These are phyloP conservation scores for Heterodera filipjevi DNA, from an alignment of 2,888 invertebrate species.

Conservation along the genomic window DNA sequence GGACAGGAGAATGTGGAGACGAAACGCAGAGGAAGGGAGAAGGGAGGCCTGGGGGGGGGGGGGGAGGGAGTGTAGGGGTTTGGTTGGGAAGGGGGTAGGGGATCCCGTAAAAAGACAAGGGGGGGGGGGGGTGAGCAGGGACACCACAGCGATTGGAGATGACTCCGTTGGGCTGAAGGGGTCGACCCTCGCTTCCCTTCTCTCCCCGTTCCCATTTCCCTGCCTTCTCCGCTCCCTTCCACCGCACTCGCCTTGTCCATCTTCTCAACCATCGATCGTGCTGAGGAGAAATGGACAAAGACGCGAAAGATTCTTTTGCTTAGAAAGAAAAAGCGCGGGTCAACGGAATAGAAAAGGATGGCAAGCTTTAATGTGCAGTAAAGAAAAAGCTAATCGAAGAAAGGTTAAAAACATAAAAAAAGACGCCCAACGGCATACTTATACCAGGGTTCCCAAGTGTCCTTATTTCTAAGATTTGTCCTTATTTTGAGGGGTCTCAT, in stretches of 20 bases:
- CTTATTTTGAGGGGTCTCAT: no score
- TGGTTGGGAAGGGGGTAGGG: background rate
- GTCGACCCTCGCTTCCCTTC: background rate
- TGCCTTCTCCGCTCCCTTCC: background rate
- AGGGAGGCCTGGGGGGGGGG: no score
- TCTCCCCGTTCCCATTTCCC: background rate
- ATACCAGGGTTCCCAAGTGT: no score
- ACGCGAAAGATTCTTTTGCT: background rate
- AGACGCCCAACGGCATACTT: no score
- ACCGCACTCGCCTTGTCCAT: background rate
- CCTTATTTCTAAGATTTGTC: no score
- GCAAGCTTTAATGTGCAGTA: background rate
- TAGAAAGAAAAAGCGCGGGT: background rate
- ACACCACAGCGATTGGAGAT: constrained; percentile 7
- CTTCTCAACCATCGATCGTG: constrained; percentile 5
- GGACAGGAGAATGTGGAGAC: background rate
- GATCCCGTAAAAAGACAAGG: background rate
- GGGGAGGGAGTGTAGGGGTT: background rate
- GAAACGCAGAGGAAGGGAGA: background rate
- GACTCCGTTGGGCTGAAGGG: background rate
- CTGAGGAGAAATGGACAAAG: background rate
- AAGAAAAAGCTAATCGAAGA: background rate
- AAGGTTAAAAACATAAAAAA: no score
- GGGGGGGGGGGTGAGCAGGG: background rate
- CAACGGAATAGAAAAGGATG: background rate